A percentile compares a stretch with the other conserved stretches of the same genome.
These are phyloP conservation scores for Ormyrus rosae DNA, from an alignment of 2,888 invertebrate species.

Conservation along the genomic window DNA sequence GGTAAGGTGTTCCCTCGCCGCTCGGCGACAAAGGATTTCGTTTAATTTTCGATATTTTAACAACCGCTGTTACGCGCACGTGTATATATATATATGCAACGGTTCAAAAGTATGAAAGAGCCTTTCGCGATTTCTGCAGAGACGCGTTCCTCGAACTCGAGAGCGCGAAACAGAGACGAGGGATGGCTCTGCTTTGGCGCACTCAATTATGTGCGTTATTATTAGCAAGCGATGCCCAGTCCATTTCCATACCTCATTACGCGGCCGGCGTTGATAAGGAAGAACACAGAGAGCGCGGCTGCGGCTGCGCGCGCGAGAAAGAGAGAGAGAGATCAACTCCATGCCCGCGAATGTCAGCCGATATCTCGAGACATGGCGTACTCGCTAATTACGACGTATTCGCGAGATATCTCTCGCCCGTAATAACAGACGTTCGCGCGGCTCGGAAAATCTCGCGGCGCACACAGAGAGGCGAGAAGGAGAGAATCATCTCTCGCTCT, in stretches of 20 bases:
- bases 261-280: slow-evolving; percentile 58
- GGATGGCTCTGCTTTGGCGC: slow-evolving; percentile 50
- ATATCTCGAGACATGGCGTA: slow-evolving; percentile 62
- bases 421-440: slow-evolving; percentile 25
- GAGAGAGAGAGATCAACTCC: slow-evolving; percentile 8
- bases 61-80: too few relatives aligned
- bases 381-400: slow-evolving; percentile 68
- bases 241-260: slow-evolving; percentile 63
- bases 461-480: background rate
- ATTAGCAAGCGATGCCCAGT: slow-evolving; percentile 63
- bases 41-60: too few relatives aligned
- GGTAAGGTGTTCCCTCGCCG: background rate
- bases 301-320: too few relatives aligned
- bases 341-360: slow-evolving; percentile 60
- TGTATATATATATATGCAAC: background rate
- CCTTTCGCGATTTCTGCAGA: background rate
- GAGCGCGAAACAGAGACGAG: background rate
- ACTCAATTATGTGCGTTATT: slow-evolving; percentile 68
- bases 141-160: slow-evolving; percentile 25
- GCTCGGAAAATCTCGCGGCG: slow-evolving; percentile 39
- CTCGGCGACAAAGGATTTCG: slow-evolving; percentile 4
- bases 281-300: slow-evolving; percentile 32
- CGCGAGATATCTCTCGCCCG: slow-evolving; percentile 41
- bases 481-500: slow-evolving; percentile 17
- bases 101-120: too few relatives aligned